Base-by-base conservation (phyloP, 2,888 invertebrate genomes). In the Germaria angustata region DNA sequence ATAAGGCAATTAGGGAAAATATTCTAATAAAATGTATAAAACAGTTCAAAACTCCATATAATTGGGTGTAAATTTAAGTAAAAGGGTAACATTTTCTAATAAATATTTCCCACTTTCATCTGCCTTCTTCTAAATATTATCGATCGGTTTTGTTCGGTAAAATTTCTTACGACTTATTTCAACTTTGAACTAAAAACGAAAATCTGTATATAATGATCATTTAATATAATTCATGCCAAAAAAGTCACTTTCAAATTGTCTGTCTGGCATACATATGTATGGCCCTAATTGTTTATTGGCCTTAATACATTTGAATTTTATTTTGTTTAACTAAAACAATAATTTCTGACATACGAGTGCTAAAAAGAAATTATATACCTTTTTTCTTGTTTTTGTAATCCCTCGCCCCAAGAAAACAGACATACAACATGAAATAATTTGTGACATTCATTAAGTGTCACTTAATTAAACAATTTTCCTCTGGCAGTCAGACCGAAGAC, bases 381-480 rank as follows among this genome's bases (percentile, higher is more conserved):
- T 28, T 5, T 28, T 5, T 5, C 3, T 34, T 22, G 15, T 44
- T 57, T 46, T 15, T 15, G 13, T 36, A 61, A 72, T 34, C 8
- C n/a, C 9, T 39, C 55, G 46, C 34, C 44, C 17, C 17, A 20
- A 39, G 49, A 17, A 17, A 57, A 57, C 28, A 5, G 3, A 28
- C n/a, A 46, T 4, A 13, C 22, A 22, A 55, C 11, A 15, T 39
- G 17, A 46, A 66, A 36, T 34, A 68, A 68, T 55, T 68, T 68
- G 32, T 63, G 24, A 24, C 68, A 69, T 61, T 69, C 65, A 57
- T 81, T 78, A 77, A 77, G 61, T 63, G 69, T 44, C 78, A 78
- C 55, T 81, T 78, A 78, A 81, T 81, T 77, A 73, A 81, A 73
- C 39, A 61, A 72, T 57, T 61, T 79, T 63, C 53, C 46, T 57